Evolutionary conservation across 2,888 invertebrate genomes (phyloP), one percentile per base, ranked within the genome.

Genomic region (Cheilosia scutellata): DNA sequence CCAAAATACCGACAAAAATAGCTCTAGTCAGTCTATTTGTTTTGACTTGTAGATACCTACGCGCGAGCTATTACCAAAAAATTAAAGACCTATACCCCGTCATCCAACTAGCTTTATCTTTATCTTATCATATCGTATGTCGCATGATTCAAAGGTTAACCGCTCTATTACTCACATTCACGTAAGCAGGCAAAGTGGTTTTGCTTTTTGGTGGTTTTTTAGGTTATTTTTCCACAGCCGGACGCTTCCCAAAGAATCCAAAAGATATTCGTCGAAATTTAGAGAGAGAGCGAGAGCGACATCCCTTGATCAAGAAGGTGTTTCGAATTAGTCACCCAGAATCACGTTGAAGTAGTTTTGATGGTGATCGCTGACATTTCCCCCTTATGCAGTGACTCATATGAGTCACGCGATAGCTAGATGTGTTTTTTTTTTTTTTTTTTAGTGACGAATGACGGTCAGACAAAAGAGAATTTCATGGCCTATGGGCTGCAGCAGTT

Each of bases 111-210:
- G 57, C 37, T 27, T 51, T 68, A 75, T 70, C 37, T 27, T 51
- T 68, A 75, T 70, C 65, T 75, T 66, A 84, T 84, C 79, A 80
- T 80, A 84, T 84, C 84, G 80, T 66, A 42, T 80, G 84, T 80
- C 84, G 80, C 66, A 75, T 71, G 60, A 66, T 75, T 75, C 40
- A 63, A 68, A 70, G 62, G 60, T 29, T 53, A 51, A 31, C 51
- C 31, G 53, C 33, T 62, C 31, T 62, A 63, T 77, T 77, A 78
- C 70, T 78, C 78, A 70, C 70, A 40, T 11, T 7, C 11, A 37
- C 2, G 13, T 13, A 55, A 27, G 1, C 49, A 2, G 33, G 0
- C 51, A 7, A 49, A 62, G 68, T 40, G 55, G 5, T 58, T 51
- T 42, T 13, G 13, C 25, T 27, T 27, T 51, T 57, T 57, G 47